These are phyloP conservation scores for Pogonophryne albipinna DNA, from an alignment of 2,797 vertebrate genomes.

Conservation along the genomic window DNA sequence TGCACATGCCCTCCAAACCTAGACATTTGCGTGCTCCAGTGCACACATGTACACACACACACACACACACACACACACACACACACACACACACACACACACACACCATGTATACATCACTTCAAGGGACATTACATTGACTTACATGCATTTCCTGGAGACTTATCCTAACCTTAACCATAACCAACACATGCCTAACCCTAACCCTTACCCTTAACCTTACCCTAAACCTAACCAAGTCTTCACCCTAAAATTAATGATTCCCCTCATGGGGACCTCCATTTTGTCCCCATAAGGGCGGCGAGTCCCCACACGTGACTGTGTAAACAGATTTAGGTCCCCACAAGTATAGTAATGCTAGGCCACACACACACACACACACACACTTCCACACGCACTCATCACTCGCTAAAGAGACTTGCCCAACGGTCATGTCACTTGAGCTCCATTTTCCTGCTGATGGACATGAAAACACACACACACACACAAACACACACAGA, in stretches of 20 bases:
- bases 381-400: slow-evolving; percentile 19
- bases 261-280: too few relatives aligned
- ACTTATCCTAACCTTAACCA: too few relatives aligned
- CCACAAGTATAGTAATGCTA: too few relatives aligned
- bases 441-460: slow-evolving; percentile 68
- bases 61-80: slow-evolving; percentile 28
- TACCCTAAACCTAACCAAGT: too few relatives aligned
- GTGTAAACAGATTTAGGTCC: too few relatives aligned
- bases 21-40: not conserved
- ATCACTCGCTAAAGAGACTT: slow-evolving; percentile 63
- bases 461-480: slow-evolving; percentile 65
- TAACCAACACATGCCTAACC: too few relatives aligned
- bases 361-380: not conserved
- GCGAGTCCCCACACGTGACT: too few relatives aligned
- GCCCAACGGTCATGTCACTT: slow-evolving; percentile 71
- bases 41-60: slow-evolving; percentile 5
- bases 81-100: not conserved
- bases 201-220: too few relatives aligned
- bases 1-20: slow-evolving; percentile 62
- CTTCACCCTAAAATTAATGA: too few relatives aligned
- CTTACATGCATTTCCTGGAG: too few relatives aligned
- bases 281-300: too few relatives aligned
- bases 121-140: too few relatives aligned
- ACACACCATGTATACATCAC: not conserved
- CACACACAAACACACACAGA: slow-evolving; percentile 34